Evolutionary conservation across 53 echinoderm and acorn worm genomes (phyloP).

Genomic region (Arbacia lixula): DNA sequence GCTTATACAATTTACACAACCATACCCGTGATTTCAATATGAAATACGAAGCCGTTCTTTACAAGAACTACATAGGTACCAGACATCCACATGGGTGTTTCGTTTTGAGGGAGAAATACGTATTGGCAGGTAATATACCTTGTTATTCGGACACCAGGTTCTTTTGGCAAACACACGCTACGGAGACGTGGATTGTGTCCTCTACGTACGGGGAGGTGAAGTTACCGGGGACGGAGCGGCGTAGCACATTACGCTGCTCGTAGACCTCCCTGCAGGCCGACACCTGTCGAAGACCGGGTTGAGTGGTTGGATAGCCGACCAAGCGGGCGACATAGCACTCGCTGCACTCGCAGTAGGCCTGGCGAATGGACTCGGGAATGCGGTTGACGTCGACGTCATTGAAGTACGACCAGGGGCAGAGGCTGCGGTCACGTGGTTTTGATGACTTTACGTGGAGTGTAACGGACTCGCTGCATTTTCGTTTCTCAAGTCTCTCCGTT

Average conservation of each 20-base stretch:
- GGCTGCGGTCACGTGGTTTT: neutral
- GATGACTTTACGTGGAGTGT: no score
- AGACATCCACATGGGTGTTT: slow-evolving; percentile 4
- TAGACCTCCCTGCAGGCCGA: slow-evolving; percentile 20
- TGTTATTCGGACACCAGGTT: no score
- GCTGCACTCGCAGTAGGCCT: slow-evolving; percentile 5
- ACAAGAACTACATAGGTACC: slow-evolving; percentile 6
- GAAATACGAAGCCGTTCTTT: slow-evolving; percentile 29
- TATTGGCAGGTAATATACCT: no score
- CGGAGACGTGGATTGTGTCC: neutral
- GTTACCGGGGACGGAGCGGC: slow-evolving; percentile 1
- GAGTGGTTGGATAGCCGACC: neutral
- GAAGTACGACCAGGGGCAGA: slow-evolving; percentile 16
- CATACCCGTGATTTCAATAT: slow-evolving; percentile 21
- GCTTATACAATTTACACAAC: neutral
- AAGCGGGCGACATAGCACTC: slow-evolving; percentile 3
- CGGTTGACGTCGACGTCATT: neutral
- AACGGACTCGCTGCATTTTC: no score
- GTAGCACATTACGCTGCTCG: slow-evolving; percentile 15
- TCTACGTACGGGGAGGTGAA: slow-evolving; percentile 4
- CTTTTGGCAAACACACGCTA: slow-evolving; percentile 30
- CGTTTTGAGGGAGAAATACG: neutral
- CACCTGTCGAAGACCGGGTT: neutral
- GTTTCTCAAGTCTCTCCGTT: no score
- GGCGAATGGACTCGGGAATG: neutral